Percentiles rank a stretch among this genome's conserved stretches.
Evolutionary conservation across 2,113 vertebrate species (phyloP).

Genomic region (Corythaeola cristata): DNA sequence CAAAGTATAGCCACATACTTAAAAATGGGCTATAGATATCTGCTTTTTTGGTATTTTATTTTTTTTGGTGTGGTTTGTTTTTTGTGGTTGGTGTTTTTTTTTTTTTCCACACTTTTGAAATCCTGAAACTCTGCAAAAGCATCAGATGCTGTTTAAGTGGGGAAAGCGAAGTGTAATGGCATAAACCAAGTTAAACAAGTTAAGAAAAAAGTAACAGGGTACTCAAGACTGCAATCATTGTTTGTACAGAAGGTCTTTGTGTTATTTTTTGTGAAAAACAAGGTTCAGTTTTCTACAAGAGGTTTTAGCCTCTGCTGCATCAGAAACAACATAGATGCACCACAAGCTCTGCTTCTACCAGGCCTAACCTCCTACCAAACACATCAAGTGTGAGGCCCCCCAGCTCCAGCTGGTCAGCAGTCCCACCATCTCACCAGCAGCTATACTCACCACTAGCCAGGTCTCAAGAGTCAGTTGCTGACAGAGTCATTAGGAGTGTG

Average conservation of each 20-base stretch:
- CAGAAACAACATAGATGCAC: neutral
- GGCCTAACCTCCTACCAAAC: neutral
- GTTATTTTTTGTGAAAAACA: neutral
- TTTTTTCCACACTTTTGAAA: neutral
- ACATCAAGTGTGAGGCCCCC: neutral
- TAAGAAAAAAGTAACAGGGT: neutral
- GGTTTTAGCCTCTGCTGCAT: neutral
- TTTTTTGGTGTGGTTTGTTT: no score
- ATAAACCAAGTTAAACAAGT: neutral
- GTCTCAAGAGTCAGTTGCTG: rapidly evolving
- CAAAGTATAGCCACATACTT: neutral
- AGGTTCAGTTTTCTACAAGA: neutral
- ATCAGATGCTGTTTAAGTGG: neutral
- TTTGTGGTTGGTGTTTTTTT: neutral
- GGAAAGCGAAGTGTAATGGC: neutral
- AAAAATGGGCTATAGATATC: neutral
- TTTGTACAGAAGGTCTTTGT: neutral
- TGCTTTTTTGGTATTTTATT: neutral
- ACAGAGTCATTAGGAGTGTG: neutral
- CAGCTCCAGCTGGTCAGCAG: neutral
- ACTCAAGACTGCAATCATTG: neutral
- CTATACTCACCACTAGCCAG: rapidly evolving
- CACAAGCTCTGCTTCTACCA: neutral
- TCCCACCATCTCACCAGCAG: neutral
- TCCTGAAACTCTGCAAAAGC: neutral